Evolutionary conservation across 2,888 invertebrate genomes (phyloP).

Genomic region (Drosophila flavopinicola): DNA sequence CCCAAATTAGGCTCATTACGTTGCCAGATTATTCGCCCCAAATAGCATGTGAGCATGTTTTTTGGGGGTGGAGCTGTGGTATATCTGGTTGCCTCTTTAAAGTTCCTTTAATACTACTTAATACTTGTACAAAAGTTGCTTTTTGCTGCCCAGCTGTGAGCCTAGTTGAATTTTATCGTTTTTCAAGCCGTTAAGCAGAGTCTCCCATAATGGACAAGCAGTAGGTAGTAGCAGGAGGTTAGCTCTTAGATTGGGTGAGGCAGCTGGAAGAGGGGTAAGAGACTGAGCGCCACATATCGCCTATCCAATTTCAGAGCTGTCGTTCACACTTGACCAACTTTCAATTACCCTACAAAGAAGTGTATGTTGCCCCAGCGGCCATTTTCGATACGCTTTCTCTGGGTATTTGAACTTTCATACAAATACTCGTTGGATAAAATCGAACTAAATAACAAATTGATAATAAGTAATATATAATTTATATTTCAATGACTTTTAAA

Average conservation of each 20-base stretch:
- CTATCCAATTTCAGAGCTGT: slow-evolving; percentile 29
- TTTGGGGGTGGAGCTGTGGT: slow-evolving; percentile 2
- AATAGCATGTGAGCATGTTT: slow-evolving; percentile 31
- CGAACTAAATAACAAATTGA: no score
- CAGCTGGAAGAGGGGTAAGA: not conserved
- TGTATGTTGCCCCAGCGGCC: slow-evolving; percentile 5
- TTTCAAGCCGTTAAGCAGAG: slow-evolving; percentile 65
- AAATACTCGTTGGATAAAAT: not conserved
- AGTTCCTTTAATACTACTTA: slow-evolving; percentile 34
- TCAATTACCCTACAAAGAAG: slow-evolving; percentile 67
- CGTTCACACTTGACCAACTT: slow-evolving; percentile 75
- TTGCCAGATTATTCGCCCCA: slow-evolving; percentile 52
- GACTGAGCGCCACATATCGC: slow-evolving; percentile 17
- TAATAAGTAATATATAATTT: no score
- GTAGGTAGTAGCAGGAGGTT: slow-evolving; percentile 1
- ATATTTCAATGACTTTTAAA: no score
- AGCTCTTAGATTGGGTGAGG: not conserved
- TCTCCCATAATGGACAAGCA: slow-evolving; percentile 35
- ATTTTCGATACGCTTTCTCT: not conserved
- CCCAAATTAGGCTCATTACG: slow-evolving; percentile 76
- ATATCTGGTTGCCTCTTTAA: slow-evolving; percentile 40
- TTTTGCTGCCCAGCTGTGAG: slow-evolving; percentile 42
- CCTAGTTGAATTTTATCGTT: slow-evolving; percentile 67
- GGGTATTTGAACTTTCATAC: not conserved
- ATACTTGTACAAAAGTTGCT: slow-evolving; percentile 15